These are phyloP conservation scores for Drosophila melanocephala DNA, from an alignment of 2,888 invertebrate genomes.

Conservation along the genomic window DNA sequence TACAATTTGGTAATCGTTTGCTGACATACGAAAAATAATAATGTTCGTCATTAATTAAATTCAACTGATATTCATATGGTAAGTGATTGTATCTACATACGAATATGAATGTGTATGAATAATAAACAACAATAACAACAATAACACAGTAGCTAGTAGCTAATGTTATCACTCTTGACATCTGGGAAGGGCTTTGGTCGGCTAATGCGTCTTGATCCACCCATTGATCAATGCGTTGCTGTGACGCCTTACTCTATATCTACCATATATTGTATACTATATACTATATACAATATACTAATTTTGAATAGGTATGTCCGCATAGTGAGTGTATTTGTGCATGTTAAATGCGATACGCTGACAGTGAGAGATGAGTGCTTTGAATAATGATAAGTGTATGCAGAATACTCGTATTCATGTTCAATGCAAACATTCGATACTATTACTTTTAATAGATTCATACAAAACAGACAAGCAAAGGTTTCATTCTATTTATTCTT, in stretches of 20 bases:
- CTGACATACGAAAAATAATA: not conserved
- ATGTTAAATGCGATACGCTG: conserved; percentile 30
- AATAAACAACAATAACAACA: not conserved
- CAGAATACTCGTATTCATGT: conserved; percentile 24
- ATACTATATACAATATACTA: not conserved
- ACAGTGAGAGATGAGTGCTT: conserved; percentile 52
- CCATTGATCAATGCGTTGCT: conserved; percentile 59
- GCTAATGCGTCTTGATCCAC: conserved; percentile 53
- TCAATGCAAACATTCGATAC: not conserved
- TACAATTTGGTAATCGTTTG: not conserved
- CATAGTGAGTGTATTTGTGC: not conserved
- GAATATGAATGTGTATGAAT: not conserved
- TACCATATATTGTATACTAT: not conserved
- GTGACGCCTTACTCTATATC: conserved; percentile 25
- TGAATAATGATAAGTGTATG: conserved; percentile 37
- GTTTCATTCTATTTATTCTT: not conserved
- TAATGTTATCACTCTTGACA: conserved; percentile 8
- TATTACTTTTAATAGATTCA: not conserved
- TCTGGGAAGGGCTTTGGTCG: conserved; percentile 42
- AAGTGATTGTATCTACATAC: not conserved
- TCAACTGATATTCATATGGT: not conserved
- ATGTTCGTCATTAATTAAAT: not conserved
- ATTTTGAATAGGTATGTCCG: not conserved
- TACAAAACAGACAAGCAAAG: not conserved
- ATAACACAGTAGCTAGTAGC: not conserved